Percentiles rank a stretch among this genome's conserved stretches.
These are phyloP conservation scores for Perccottus glenii DNA, from an alignment of 2,113 vertebrate genomes.

Conservation along the genomic window DNA sequence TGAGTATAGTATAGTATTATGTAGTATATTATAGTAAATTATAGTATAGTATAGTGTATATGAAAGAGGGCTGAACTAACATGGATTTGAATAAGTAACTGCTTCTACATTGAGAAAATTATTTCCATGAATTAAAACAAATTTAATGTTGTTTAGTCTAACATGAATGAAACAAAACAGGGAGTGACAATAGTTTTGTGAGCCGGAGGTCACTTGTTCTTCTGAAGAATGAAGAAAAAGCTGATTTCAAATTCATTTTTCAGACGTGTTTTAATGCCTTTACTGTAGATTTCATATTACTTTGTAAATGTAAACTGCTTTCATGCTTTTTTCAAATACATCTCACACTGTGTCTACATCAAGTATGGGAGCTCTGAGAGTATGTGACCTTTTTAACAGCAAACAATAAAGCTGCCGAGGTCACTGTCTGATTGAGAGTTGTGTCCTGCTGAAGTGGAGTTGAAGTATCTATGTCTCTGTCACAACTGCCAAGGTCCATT, in stretches of 20 bases:
- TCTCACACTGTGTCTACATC: too few species aligned
- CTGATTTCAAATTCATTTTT: not conserved
- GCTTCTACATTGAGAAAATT: too few species aligned
- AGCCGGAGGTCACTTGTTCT: not conserved
- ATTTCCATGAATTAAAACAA: too few species aligned
- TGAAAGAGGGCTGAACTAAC: too few species aligned
- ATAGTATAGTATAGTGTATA: too few species aligned
- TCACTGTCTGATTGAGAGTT: constrained; percentile 6
- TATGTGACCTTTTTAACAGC: not conserved
- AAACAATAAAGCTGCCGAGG: not conserved
- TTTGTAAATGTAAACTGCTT: too few species aligned
- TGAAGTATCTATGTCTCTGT: not conserved
- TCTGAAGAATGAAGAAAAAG: too few species aligned
- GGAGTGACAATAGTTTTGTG: not conserved
- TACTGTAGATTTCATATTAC: not conserved
- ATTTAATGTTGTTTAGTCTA: not conserved
- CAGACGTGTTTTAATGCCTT: not conserved
- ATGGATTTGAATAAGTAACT: not conserved
- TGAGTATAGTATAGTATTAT: too few species aligned
- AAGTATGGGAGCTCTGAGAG: not conserved
- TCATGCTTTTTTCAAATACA: too few species aligned
- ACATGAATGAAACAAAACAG: not conserved
- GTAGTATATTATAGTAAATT: too few species aligned
- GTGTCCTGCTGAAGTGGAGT: not conserved
- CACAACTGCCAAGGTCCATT: not conserved